These are phyloP conservation scores for Numenius arquata DNA, from an alignment of 2,113 vertebrate species.

Conservation along the genomic window DNA sequence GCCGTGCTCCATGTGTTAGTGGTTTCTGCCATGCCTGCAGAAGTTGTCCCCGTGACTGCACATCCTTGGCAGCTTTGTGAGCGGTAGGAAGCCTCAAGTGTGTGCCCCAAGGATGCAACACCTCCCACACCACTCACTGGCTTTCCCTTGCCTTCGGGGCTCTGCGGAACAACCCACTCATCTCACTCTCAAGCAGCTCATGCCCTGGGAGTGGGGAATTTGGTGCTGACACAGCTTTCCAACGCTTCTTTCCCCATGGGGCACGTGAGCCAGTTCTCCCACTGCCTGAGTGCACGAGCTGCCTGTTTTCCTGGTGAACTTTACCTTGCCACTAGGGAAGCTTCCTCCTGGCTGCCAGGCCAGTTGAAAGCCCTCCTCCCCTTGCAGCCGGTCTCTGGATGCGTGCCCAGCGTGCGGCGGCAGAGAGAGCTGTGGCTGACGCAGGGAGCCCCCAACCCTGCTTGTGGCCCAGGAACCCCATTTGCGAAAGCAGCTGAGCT, in stretches of 20 bases:
- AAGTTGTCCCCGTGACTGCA: background rate
- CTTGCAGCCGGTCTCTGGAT: background rate
- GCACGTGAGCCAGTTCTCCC: background rate
- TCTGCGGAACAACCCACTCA: background rate
- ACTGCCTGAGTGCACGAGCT: background rate
- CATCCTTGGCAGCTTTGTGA: background rate
- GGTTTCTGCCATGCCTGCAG: background rate
- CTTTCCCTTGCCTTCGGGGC: background rate
- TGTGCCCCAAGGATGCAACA: background rate
- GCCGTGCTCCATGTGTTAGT: background rate
- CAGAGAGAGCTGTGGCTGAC: background rate
- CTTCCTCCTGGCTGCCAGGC: background rate
- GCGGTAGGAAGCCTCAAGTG: fast-evolving
- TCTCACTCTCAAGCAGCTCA: fast-evolving
- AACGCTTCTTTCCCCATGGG: background rate
- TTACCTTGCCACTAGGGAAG: background rate
- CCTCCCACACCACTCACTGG: background rate
- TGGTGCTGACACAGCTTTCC: background rate
- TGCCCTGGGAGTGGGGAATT: background rate
- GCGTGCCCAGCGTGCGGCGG: fast-evolving
- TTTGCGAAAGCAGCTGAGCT: background rate
- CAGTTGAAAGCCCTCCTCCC: background rate
- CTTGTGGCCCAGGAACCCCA: background rate
- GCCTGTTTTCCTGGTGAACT: constrained; percentile 10
- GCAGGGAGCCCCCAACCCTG: background rate